Base-by-base conservation (phyloP, 2,888 invertebrate genomes). In the Ferrisia virgata region DNA sequence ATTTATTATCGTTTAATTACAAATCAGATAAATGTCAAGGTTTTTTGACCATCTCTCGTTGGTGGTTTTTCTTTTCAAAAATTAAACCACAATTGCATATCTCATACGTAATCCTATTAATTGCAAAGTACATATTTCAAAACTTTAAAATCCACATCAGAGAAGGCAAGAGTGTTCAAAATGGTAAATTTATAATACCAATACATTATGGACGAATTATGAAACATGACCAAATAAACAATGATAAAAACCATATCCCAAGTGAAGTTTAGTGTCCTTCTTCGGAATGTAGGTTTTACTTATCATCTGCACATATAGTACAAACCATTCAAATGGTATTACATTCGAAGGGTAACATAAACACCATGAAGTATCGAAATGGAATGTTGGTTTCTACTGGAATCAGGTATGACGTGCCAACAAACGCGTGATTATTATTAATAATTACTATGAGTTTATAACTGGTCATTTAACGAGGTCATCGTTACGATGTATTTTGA, bases 391-490 rank as follows among this genome's bases (percentile, higher is more conserved):
- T 82, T 82, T 82, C 82, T 69, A 36, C 64, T 82, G 58, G 69
- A 69, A 82, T 39, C 72, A 69, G 82, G 82, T 82, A 82, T 82
- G 69, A 39, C 53, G 82, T 69, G 82, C 43, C 82, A 40, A 39
- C 39, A 69, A 64, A 81, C 47, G 36, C 81, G 58, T 58, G 53
- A 58, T 58, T 36, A 82, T 72, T 83, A 72, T 83, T 83, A 82
- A 82, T 82, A 83, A 83, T 83, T 83, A 83, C 43, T 83, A 43
- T 47, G 76, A 69, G 72, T 40, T 83, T 72, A 43, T 43, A 83
- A 83, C 83, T 83, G 83, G 83, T 83, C 83, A 83, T 83, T 72
- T 83, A 83, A 83, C 43, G 39, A 83, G 83, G 83, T 83, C 83
- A 83, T 83, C 83, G 40, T 83, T 76, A 83, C 39, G 83, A 83